Conservation (phyloP, 1,140 invertebrate species). For the Rhagoletis pomonella region DNA sequence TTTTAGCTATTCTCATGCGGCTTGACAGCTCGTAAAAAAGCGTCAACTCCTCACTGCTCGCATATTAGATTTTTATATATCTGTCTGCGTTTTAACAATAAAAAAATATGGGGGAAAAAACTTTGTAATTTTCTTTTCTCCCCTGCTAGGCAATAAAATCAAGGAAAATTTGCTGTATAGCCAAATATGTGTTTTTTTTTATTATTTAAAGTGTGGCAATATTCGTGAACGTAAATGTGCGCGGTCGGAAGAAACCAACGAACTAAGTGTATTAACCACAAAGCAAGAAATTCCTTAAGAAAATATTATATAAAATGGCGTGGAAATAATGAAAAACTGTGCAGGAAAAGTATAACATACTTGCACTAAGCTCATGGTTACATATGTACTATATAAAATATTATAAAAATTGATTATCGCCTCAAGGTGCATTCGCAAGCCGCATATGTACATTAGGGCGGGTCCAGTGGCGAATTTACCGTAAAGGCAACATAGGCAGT, state of each 20-base stretch:
- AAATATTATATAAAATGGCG: background rate
- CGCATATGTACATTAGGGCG: too few relatives aligned
- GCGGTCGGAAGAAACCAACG: background rate
- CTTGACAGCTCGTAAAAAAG: conserved; percentile 47
- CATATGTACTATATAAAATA: background rate
- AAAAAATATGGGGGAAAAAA: background rate
- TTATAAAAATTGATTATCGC: conserved; percentile 49
- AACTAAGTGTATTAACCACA: conserved; percentile 20
- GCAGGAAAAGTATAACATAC: background rate
- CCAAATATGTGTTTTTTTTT: conserved; percentile 30
- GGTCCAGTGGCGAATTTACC: too few relatives aligned
- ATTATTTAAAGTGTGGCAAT: conserved; percentile 46
- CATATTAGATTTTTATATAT: conserved; percentile 35
- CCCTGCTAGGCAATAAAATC: conserved; percentile 35
- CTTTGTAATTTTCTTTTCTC: conserved; percentile 34
- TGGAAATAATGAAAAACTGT: conserved; percentile 31
- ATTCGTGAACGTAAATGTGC: conserved; percentile 41
- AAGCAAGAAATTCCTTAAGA: background rate
- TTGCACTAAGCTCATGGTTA: too few relatives aligned
- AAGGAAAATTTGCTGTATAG: conserved; percentile 36
- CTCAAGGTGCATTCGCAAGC: conserved; percentile 42
- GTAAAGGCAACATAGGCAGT: too few relatives aligned
- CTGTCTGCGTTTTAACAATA: background rate
- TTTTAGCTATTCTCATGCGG: conserved; percentile 24
- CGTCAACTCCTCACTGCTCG: background rate